A percentile compares a stretch with the other conserved stretches of the same genome.
phyloP scores from a whole-genome alignment of 2,113 vertebrate genomes.

The Pitta sordida region DNA sequence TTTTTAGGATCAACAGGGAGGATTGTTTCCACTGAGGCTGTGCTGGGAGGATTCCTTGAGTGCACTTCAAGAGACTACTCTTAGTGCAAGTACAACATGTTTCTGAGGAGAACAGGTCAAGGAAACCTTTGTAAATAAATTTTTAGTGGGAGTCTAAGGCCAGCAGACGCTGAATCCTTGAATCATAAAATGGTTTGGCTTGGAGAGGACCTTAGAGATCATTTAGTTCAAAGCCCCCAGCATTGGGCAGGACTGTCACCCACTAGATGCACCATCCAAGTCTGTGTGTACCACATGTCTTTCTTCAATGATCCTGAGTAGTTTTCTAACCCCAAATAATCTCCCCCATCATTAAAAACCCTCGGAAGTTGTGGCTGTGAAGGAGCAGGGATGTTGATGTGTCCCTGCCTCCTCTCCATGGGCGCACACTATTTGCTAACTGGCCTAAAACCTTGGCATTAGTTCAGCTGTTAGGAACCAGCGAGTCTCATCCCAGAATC shows the following conservation, averaged over 20 bases:
- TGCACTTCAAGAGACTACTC: background rate
- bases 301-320: background rate
- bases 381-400: background rate
- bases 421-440: background rate
- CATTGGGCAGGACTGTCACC: background rate
- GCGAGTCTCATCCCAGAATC: background rate
- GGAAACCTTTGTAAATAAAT: background rate
- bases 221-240: background rate
- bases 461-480: background rate
- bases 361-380: accelerated
- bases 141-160: background rate
- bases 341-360: background rate
- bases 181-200: background rate
- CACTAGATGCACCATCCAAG: too few species aligned
- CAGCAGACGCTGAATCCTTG: background rate
- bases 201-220: background rate
- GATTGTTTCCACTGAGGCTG: background rate
- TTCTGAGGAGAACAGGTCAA: background rate
- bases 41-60: background rate
- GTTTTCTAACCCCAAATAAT: background rate
- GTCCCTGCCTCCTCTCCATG: background rate
- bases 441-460: background rate
- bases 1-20: background rate
- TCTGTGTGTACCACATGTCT: background rate
- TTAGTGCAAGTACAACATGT: background rate